These are phyloP conservation scores for Ictidomys tridecemlineatus DNA, from an alignment of 2,113 vertebrate genomes.

Conservation along the genomic window DNA sequence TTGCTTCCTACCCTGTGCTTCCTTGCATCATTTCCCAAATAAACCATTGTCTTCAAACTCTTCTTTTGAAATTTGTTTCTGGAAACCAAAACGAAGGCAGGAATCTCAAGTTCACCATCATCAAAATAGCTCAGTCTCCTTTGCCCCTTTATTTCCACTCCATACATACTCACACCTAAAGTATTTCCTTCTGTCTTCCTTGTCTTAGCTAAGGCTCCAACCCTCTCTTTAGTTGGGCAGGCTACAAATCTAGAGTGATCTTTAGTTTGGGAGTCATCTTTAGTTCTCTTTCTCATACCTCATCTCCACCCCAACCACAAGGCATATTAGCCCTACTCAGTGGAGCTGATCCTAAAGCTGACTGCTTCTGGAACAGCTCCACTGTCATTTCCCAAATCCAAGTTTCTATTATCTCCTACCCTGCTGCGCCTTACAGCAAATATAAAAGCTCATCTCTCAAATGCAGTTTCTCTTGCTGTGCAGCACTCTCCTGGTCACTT, in stretches of 20 bases:
- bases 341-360: not conserved
- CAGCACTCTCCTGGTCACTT: not conserved
- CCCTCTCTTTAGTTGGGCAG: not conserved
- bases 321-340: not conserved
- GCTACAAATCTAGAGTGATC: not conserved
- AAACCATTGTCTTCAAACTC: not conserved
- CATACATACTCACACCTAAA: not conserved
- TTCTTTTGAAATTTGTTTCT: slow-evolving; percentile 22
- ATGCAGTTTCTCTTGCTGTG: not conserved
- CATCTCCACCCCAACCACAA: not conserved
- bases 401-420: not conserved
- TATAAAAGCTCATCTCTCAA: not conserved
- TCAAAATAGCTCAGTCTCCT: not conserved
- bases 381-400: not conserved
- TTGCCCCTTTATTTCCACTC: not conserved
- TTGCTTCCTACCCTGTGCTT: not conserved
- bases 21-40: not conserved
- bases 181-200: not conserved
- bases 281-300: not conserved
- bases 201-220: not conserved
- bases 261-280: not conserved
- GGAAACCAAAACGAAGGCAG: not conserved
- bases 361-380: not conserved
- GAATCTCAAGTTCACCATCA: not conserved
- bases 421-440: not conserved